A percentile compares a stretch with the other conserved stretches of the same genome.
Evolutionary conservation across 2,113 vertebrate species (phyloP).

Genomic region (Mobula birostris): DNA sequence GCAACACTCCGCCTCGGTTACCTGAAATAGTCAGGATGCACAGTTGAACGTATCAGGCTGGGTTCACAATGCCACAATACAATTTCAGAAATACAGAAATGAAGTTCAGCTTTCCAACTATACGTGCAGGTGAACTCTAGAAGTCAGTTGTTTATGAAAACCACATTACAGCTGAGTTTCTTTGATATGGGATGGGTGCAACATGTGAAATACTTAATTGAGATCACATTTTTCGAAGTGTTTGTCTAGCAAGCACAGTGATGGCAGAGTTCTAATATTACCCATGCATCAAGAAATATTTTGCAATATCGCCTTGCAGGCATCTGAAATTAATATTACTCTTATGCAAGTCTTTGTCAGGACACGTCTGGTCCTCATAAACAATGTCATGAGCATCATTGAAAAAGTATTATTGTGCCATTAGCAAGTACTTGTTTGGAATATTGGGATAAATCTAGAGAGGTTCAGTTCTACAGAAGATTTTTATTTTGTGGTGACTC

Average conservation of each 20-base stretch:
- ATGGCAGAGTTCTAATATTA: conserved; percentile 26
- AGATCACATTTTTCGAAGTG: conserved; percentile 31
- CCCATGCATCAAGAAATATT: conserved; percentile 4
- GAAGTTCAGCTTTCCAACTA: conserved; percentile 24
- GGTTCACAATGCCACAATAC: not conserved
- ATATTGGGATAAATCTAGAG: not conserved
- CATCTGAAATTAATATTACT: conserved; percentile 15
- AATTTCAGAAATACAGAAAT: not conserved
- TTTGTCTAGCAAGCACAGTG: not conserved
- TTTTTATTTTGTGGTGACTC: not conserved
- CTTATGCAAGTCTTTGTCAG: not conserved
- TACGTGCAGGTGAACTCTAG: not conserved
- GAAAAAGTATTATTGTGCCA: not conserved
- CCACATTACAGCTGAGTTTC: not conserved
- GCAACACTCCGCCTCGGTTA: not conserved
- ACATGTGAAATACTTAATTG: conserved; percentile 3
- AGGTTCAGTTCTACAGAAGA: not conserved
- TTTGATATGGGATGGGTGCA: conserved; percentile 19
- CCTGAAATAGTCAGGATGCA: not conserved
- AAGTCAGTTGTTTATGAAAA: not conserved
- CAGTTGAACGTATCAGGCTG: not conserved
- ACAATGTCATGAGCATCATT: not conserved
- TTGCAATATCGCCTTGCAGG: not conserved
- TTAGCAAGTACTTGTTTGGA: not conserved
- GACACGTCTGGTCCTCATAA: not conserved